Evolutionary conservation across 2,113 vertebrate species (phyloP).

Genomic region (Cyanistes caeruleus): DNA sequence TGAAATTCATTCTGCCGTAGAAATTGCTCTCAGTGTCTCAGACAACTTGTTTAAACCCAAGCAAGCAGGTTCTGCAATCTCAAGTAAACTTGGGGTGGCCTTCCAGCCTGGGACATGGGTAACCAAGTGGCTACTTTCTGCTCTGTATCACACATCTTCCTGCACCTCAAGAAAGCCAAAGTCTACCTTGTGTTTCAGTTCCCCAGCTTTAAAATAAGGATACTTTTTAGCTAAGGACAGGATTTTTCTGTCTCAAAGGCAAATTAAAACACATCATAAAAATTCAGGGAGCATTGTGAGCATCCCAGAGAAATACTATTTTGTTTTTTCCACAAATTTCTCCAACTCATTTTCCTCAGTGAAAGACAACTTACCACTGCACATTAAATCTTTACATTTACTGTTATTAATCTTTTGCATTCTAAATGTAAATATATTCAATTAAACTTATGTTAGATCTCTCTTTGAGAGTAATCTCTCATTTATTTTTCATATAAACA

Average conservation of each 20-base stretch:
- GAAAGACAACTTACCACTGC: neutral
- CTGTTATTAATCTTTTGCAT: neutral
- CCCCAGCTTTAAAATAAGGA: neutral
- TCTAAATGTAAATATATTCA: slow-evolving; percentile 25
- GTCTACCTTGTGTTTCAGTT: neutral
- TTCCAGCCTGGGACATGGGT: neutral
- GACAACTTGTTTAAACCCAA: neutral
- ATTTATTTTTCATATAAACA: slow-evolving; percentile 46
- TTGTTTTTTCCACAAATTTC: neutral
- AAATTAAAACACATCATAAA: neutral
- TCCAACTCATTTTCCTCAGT: neutral
- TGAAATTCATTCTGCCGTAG: neutral
- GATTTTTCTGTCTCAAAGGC: neutral
- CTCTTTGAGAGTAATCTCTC: neutral
- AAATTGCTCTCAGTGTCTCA: neutral
- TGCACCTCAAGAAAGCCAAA: neutral
- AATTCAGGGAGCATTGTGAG: neutral
- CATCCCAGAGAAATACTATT: neutral
- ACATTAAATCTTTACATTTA: neutral
- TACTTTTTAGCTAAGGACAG: neutral
- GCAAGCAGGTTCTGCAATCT: neutral
- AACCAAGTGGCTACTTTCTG: neutral
- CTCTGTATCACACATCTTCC: neutral
- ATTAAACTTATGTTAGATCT: neutral
- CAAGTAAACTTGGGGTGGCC: neutral